Conservation (phyloP, 2,888 invertebrate genomes). For the Callyntrura guangdongensis region DNA sequence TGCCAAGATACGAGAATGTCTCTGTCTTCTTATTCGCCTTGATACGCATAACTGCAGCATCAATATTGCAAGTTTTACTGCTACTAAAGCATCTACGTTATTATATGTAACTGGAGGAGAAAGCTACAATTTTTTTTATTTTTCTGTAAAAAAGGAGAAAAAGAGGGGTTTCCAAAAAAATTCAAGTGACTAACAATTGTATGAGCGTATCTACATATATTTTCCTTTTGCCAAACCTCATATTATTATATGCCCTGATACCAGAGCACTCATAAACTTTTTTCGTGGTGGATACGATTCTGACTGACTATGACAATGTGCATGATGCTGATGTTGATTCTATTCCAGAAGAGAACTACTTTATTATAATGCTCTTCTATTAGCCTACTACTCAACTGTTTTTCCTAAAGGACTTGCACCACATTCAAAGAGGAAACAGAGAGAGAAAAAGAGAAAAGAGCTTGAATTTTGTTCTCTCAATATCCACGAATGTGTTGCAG, state of each 20-base stretch:
- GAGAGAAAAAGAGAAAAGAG: not conserved
- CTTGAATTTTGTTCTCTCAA: not conserved
- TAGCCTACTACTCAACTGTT: not conserved
- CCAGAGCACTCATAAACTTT: slow-evolving; percentile 35
- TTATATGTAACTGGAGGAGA: slow-evolving; percentile 10
- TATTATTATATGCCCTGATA: not conserved
- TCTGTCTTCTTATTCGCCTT: not conserved
- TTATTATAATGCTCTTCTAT: not conserved
- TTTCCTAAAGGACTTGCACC: slow-evolving; percentile 67
- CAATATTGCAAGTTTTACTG: slow-evolving; percentile 14
- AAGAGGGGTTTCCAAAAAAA: not conserved
- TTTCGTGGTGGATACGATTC: slow-evolving; percentile 41
- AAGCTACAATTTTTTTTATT: slow-evolving; percentile 29
- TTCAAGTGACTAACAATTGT: not conserved
- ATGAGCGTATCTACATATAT: not conserved
- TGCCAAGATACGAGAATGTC: slow-evolving; percentile 33
- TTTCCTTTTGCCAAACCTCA: slow-evolving; percentile 26
- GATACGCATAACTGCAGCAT: slow-evolving; percentile 22
- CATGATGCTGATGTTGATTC: slow-evolving; percentile 11
- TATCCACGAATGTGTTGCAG: not conserved
- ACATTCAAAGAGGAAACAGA: slow-evolving; percentile 10
- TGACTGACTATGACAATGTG: slow-evolving; percentile 21
- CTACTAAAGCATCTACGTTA: slow-evolving; percentile 7
- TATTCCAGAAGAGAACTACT: not conserved
- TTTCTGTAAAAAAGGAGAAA: not conserved